Base-by-base conservation (phyloP, 2,888 invertebrate genomes). In the Orchesellides sinensis region DNA sequence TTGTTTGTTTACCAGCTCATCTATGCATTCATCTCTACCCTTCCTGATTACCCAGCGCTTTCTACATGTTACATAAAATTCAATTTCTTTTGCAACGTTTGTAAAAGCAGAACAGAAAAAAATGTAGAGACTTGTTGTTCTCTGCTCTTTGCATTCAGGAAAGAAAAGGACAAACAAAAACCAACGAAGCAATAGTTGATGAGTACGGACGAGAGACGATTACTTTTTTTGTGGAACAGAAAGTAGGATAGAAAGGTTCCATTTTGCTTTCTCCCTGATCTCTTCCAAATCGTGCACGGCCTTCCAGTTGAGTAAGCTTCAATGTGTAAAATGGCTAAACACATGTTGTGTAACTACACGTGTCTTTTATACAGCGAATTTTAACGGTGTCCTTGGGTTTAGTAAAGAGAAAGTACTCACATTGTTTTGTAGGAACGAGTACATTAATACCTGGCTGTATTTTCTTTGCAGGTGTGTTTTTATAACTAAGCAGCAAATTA, bases 271-370 rank as follows among this genome's bases (percentile, higher is more conserved):
- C 78, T 69, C 69, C 78, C 69, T 78, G 78, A 78, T 78, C 78
- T 78, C 78, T 63, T 69, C 40, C 78, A 78, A 78, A 78, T 78
- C 69, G 78, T 69, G 63, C 78, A 78, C 69, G 69, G 78, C 61
- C 78, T 78, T 78, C 78, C 78, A 70, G 68, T 78, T 69, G 78
- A 78, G 78, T 78, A 69, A 78, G 69, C 78, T 78, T 78, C 78
- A 78, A 78, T 78, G 78, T 61, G 52, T 21, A 61, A 78, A 78
- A 78, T 78, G 69, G 61, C 63, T 61, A 78, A 78, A 70, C 78
- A 78, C 69, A 78, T 78, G 78, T 78, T 69, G 23, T 59, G 35
- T 47, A 72, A 78, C 78, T 78, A 78, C 69, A 78, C 59, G 66
- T 52, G 47, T 56, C 40, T 54, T 69, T n/a, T n/a, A n/a, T 69